Conservation (phyloP, 2,888 invertebrate species). For the Steromphala cineraria region DNA sequence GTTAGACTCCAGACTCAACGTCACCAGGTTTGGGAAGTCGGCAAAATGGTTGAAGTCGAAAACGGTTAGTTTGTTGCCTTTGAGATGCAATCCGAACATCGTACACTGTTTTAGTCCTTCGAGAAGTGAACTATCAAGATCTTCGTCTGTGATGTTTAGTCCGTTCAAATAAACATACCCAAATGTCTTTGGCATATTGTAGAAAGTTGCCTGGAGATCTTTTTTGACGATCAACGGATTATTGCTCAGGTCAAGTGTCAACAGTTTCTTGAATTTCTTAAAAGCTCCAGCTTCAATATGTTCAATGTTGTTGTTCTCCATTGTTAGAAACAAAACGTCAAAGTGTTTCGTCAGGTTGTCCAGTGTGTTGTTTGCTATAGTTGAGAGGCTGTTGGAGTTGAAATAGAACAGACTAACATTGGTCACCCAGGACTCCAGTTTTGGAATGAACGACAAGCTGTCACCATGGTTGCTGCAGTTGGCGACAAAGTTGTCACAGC, state of each 20-base stretch:
- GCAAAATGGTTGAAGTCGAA: not conserved
- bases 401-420: not conserved
- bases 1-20: not conserved
- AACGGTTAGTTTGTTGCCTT: not conserved
- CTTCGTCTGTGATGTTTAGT: not conserved
- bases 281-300: too few species aligned
- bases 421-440: not conserved
- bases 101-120: not conserved
- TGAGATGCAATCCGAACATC: not conserved
- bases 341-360: not conserved
- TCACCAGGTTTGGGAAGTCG: not conserved
- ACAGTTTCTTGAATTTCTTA: too few species aligned
- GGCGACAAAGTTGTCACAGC: not conserved
- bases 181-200: not conserved
- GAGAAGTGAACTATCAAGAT: not conserved
- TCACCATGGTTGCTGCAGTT: not conserved
- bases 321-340: too few species aligned
- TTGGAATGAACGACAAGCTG: not conserved
- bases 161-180: not conserved
- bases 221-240: not conserved
- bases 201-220: not conserved
- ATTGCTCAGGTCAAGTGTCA: not conserved
- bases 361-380: not conserved
- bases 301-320: too few species aligned
- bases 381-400: not conserved